phyloP scores from a whole-genome alignment of 2,113 vertebrate genomes.

The Mustelus asterias region DNA sequence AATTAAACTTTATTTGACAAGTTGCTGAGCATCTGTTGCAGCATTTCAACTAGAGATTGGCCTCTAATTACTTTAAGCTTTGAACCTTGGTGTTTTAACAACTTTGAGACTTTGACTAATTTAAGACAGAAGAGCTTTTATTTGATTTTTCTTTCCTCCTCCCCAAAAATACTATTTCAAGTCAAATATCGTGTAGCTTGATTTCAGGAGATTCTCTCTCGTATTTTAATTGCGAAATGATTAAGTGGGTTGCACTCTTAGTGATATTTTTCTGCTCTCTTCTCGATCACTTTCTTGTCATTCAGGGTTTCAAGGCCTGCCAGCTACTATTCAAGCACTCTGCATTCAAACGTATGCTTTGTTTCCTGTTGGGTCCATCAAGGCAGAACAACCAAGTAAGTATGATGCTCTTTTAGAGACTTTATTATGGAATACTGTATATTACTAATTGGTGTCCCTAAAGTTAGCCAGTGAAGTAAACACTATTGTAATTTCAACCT shows the following conservation, averaged over 20 bases:
- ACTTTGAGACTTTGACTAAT: background rate
- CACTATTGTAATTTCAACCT: background rate
- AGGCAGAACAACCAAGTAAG: slow-evolving; percentile 85
- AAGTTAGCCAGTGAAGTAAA: background rate
- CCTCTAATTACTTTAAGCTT: background rate
- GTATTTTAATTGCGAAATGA: background rate
- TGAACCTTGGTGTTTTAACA: background rate
- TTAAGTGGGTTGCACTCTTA: background rate
- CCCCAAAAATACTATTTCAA: background rate
- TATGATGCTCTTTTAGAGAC: background rate
- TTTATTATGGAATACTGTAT: background rate
- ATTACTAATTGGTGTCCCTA: background rate
- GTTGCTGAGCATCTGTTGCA: background rate
- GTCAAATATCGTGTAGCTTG: background rate
- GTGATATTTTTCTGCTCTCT: background rate
- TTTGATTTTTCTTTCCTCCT: background rate
- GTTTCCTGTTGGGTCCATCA: slow-evolving; percentile 81
- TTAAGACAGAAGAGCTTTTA: background rate
- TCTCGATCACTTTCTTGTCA: slow-evolving; percentile 40
- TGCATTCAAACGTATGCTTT: slow-evolving; percentile 83
- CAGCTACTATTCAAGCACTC: slow-evolving; percentile 84
- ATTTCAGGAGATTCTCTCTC: background rate
- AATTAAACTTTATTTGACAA: background rate
- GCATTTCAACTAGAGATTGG: background rate
- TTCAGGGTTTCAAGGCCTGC: slow-evolving; percentile 77